Base-by-base conservation (phyloP, 2,888 invertebrate genomes). In the Lasioglossum figueresi region DNA sequence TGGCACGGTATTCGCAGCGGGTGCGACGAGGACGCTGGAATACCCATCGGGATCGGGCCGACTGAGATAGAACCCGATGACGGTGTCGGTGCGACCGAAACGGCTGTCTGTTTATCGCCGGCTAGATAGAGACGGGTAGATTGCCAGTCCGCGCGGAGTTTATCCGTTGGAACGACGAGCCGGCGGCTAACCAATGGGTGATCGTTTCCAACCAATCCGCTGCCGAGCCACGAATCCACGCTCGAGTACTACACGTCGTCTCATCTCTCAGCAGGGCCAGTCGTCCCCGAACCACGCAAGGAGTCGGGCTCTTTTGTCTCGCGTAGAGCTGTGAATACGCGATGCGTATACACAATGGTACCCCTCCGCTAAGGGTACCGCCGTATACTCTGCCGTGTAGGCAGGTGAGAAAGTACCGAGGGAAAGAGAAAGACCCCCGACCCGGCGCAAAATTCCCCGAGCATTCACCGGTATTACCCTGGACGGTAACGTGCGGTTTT, bases 301-400 rank as follows among this genome's bases (percentile, higher is more conserved):
- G 90, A 92, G 90, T 82, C 84, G 88, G 68, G 91, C 89, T 91
- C 93, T 94, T 94, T 94, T 93, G 94, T 94, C 92, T 92, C 91
- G 90, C 86, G 85, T 80, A 93, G 56, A 56, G 91, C 92, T 91
- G 93, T 91, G 91, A 93, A 94, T 92, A 92, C 92, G 91, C 90
- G 88, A 88, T 92, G 91, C 92, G 90, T 90, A 88, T 88, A 91
- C 89, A 92, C 90, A 93, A 92, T 92, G 89, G 68, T 37, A 10
- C 68, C 89, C 79, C 86, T 84, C 86, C 83, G 86, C 82, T 85
- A 84, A 89, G 88, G 89, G 86, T 79, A 86, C 88, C 86, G 87
- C 77, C 90, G 90, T 88, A 84, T 88, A 87, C 85, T 84, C 89
- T 78, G 84, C 82, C 88, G 83, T 83, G 87, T 90, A 90, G 91